Percentiles rank a stretch among this genome's conserved stretches.
Evolutionary conservation across 2,888 invertebrate species (phyloP).

Genomic region (Atethmia centrago): DNA sequence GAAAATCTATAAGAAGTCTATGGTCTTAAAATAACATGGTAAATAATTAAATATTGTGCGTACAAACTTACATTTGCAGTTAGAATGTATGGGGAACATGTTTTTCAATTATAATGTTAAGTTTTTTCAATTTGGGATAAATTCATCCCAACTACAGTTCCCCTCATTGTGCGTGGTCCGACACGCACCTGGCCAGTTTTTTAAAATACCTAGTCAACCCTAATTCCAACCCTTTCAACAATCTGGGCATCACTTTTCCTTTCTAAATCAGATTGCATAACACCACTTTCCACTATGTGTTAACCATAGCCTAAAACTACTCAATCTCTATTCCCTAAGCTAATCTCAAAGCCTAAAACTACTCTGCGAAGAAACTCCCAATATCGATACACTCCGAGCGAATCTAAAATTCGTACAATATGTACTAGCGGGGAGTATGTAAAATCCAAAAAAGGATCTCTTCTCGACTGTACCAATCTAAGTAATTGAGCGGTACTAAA

Average conservation of each 20-base stretch:
- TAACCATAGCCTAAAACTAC: slow-evolving; percentile 37
- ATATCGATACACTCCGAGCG: slow-evolving; percentile 42
- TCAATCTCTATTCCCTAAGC: neutral
- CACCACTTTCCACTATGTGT: slow-evolving; percentile 23
- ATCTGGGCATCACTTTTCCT: neutral
- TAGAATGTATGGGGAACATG: too few relatives aligned
- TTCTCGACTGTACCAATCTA: slow-evolving; percentile 63
- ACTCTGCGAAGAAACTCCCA: slow-evolving; percentile 38
- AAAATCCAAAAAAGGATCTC: slow-evolving; percentile 59
- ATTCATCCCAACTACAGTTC: too few relatives aligned
- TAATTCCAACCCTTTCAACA: neutral
- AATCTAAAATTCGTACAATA: slow-evolving; percentile 61
- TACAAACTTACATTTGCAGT: too few relatives aligned
- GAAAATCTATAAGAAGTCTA: too few relatives aligned
- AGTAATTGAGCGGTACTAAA: slow-evolving; percentile 69
- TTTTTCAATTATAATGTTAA: too few relatives aligned
- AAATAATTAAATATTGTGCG: too few relatives aligned
- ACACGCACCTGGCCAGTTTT: too few relatives aligned
- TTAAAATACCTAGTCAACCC: neutral
- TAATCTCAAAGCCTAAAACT: slow-evolving; percentile 38
- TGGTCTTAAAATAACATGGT: too few relatives aligned
- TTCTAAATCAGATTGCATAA: slow-evolving; percentile 31
- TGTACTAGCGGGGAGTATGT: slow-evolving; percentile 56
- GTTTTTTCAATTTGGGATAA: too few relatives aligned
- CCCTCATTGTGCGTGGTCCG: too few relatives aligned